phyloP scores from a whole-genome alignment of 1,140 invertebrate genomes.

The Orussus abietinus region DNA sequence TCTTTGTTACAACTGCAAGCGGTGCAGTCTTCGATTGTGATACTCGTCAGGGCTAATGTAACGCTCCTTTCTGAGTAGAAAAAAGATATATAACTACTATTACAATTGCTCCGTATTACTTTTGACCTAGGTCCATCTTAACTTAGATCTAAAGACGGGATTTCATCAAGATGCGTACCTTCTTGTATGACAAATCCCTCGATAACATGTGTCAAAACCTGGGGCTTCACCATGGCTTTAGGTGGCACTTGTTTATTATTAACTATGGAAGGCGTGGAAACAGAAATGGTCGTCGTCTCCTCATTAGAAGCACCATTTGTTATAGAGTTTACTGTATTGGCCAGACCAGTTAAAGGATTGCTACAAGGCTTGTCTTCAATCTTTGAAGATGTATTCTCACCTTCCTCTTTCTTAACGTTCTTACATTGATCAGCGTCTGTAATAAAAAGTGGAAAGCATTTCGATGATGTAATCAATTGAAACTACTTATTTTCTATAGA shows the following conservation, averaged over 20 bases:
- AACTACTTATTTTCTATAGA: too few species aligned
- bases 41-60: too few species aligned
- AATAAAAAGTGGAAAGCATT: too few species aligned
- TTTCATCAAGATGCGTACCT: too few species aligned
- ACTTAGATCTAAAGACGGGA: too few species aligned
- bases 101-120: too few species aligned
- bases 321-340: conserved; percentile 49
- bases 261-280: conserved; percentile 31
- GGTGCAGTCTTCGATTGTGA: too few species aligned
- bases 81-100: too few species aligned
- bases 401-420: conserved; percentile 25
- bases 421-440: conserved; percentile 34
- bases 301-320: conserved; percentile 44
- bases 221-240: conserved; percentile 95
- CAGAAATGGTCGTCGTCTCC: conserved; percentile 19
- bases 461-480: too few species aligned
- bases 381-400: conserved; percentile 19
- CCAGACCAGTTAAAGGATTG: conserved; percentile 45
- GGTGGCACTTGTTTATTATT: conserved; percentile 66
- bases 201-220: conserved; percentile 93
- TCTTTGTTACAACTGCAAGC: too few species aligned
- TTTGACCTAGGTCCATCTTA: too few species aligned
- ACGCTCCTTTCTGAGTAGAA: too few species aligned
- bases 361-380: conserved; percentile 40
- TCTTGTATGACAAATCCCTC: conserved; percentile 97